Evolutionary conservation across 1,140 invertebrate genomes (phyloP).

Genomic region (Hyles vespertilio): DNA sequence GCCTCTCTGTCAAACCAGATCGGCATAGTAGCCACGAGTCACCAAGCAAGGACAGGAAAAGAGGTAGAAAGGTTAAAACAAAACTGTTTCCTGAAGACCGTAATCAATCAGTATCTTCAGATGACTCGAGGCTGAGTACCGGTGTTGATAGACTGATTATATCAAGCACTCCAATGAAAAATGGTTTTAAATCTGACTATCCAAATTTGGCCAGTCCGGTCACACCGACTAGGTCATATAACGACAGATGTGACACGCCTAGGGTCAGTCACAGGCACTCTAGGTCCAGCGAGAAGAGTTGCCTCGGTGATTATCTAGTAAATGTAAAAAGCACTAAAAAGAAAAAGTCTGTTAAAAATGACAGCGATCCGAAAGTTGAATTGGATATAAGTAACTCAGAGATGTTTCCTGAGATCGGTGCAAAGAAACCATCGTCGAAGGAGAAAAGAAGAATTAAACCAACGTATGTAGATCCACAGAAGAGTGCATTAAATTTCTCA

Average conservation of each 20-base stretch:
- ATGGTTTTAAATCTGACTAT: slow-evolving; percentile 72
- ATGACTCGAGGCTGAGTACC: slow-evolving; percentile 50
- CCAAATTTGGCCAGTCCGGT: slow-evolving; percentile 48
- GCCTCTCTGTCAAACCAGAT: slow-evolving; percentile 40
- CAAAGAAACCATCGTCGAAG: slow-evolving; percentile 50
- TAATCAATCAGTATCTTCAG: slow-evolving; percentile 49
- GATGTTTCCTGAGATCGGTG: slow-evolving; percentile 64
- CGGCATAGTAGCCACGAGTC: slow-evolving; percentile 51
- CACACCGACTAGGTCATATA: slow-evolving; percentile 39
- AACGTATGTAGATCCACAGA: slow-evolving; percentile 58
- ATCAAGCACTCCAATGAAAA: slow-evolving; percentile 64
- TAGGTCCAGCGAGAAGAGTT: slow-evolving; percentile 53
- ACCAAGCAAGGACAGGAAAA: slow-evolving; percentile 49
- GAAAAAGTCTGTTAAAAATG: slow-evolving; percentile 46
- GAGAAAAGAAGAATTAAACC: slow-evolving; percentile 67
- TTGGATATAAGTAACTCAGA: slow-evolving; percentile 62
- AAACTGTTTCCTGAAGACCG: slow-evolving; percentile 55
- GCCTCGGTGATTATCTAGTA: slow-evolving; percentile 59
- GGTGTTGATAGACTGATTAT: slow-evolving; percentile 49
- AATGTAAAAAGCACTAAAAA: slow-evolving; percentile 51
- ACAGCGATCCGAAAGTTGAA: slow-evolving; percentile 39
- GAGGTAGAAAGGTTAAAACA: slow-evolving; percentile 55
- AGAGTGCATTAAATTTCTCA: slow-evolving; percentile 56
- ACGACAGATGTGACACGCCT: slow-evolving; percentile 61
- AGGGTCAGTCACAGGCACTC: slow-evolving; percentile 42